These are phyloP conservation scores for Rhopalosiphum nymphaeae DNA, from an alignment of 2,888 invertebrate genomes.

Conservation along the genomic window DNA sequence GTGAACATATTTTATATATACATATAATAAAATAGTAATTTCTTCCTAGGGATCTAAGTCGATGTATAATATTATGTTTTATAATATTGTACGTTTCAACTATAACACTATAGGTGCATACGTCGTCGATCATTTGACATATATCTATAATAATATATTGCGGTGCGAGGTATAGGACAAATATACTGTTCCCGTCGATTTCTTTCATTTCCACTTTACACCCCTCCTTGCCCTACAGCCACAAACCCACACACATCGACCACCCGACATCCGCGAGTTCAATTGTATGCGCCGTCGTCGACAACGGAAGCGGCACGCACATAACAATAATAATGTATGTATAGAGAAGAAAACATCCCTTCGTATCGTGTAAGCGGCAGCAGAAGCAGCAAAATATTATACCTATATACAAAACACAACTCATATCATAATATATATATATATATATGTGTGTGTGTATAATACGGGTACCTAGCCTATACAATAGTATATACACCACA, in stretches of 20 bases:
- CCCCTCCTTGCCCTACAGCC: neutral
- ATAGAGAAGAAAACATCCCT: neutral
- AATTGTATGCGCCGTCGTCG: neutral
- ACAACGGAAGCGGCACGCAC: constrained; percentile 9
- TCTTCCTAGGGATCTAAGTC: neutral
- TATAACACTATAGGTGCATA: neutral
- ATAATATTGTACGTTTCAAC: neutral
- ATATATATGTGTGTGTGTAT: no score
- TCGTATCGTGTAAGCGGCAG: neutral
- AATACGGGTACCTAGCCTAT: neutral
- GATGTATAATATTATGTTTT: neutral
- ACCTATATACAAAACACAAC: neutral
- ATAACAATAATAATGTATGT: neutral
- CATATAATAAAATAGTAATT: neutral
- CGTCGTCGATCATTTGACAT: neutral
- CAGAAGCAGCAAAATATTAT: constrained; percentile 18
- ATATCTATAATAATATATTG: neutral
- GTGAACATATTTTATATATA: neutral
- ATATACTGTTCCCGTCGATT: neutral
- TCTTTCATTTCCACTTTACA: neutral
- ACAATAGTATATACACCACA: neutral
- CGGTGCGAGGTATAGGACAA: neutral
- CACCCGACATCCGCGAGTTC: constrained; percentile 2
- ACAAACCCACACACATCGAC: neutral
- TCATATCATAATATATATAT: neutral